Percentiles rank a stretch among this genome's conserved stretches.
Conservation (phyloP, 2,888 invertebrate genomes). For the Actias luna region DNA sequence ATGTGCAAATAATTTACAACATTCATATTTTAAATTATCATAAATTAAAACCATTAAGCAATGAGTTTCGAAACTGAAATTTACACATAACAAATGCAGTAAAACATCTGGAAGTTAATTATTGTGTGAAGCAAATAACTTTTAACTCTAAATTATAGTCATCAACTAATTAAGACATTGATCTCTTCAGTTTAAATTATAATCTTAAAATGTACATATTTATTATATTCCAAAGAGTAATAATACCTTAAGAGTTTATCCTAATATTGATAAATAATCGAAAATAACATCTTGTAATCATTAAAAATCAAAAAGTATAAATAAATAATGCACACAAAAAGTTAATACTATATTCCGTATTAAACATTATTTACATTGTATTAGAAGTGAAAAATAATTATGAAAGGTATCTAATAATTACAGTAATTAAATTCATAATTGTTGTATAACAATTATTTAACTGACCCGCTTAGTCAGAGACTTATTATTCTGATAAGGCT, state of each 20-base stretch:
- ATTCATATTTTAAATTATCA: constrained; percentile 18
- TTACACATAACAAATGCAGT: background rate
- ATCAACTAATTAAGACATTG: background rate
- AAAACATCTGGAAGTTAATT: background rate
- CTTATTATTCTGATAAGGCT: constrained; percentile 13
- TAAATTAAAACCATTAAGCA: constrained; percentile 18
- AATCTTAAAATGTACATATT: too few relatives aligned
- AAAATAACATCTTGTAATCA: background rate
- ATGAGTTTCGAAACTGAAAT: background rate
- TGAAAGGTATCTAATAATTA: background rate
- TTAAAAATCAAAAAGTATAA: too few relatives aligned
- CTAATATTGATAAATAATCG: background rate
- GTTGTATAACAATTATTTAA: constrained; percentile 10
- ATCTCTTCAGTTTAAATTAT: background rate
- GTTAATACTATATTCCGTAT: background rate
- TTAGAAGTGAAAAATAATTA: background rate
- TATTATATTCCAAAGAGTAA: too few relatives aligned
- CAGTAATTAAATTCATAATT: background rate
- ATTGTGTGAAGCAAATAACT: constrained; percentile 13
- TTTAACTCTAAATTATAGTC: constrained; percentile 4
- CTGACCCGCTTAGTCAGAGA: constrained; percentile 8
- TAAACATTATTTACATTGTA: background rate
- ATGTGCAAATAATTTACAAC: constrained; percentile 21
- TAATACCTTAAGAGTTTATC: background rate
- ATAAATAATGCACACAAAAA: too few relatives aligned